These are phyloP conservation scores for Phacellophora camtschatica DNA, from an alignment of 30 jellyfish, hydroid and myxozoan species.

Conservation along the genomic window DNA sequence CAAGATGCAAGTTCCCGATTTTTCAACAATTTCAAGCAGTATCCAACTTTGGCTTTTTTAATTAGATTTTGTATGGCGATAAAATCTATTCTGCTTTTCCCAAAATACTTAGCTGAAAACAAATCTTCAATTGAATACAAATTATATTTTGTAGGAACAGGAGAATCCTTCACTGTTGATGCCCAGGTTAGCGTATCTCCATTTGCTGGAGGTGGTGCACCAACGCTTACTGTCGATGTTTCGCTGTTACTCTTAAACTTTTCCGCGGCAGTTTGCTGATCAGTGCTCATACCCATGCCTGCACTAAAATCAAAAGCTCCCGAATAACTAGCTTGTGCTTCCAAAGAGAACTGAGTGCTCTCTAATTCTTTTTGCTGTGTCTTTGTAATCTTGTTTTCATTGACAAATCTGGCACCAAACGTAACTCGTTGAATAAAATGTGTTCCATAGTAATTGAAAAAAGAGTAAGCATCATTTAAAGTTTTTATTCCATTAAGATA, in stretches of 20 bases:
- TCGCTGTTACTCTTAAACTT: slow-evolving; percentile 30
- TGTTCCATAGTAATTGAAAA: slow-evolving; percentile 63
- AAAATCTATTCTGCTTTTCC: slow-evolving; percentile 14
- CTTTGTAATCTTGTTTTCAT: slow-evolving; percentile 62
- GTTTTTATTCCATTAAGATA: background rate
- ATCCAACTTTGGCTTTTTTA: slow-evolving; percentile 6
- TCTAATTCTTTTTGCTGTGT: background rate
- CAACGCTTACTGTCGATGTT: slow-evolving; percentile 61
- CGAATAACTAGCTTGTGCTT: slow-evolving; percentile 57
- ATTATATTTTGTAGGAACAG: slow-evolving; percentile 58
- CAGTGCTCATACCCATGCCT: slow-evolving; percentile 24
- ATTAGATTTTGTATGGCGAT: background rate
- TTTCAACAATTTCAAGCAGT: slow-evolving; percentile 24
- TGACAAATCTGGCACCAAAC: slow-evolving; percentile 71
- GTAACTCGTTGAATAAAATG: slow-evolving; percentile 41
- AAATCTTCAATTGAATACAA: slow-evolving; percentile 55
- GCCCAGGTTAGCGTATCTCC: slow-evolving; percentile 74
- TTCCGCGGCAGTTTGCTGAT: slow-evolving; percentile 31
- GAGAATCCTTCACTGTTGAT: slow-evolving; percentile 63
- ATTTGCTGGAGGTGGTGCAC: slow-evolving; percentile 77
- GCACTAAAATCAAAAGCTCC: slow-evolving; percentile 47
- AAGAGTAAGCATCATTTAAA: slow-evolving; percentile 9
- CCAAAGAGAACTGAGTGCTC: background rate
- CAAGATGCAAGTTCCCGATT: slow-evolving; percentile 47
- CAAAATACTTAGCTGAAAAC: slow-evolving; percentile 42